Conservation (phyloP, 2,797 vertebrate species). For the Potorous gilbertii region DNA sequence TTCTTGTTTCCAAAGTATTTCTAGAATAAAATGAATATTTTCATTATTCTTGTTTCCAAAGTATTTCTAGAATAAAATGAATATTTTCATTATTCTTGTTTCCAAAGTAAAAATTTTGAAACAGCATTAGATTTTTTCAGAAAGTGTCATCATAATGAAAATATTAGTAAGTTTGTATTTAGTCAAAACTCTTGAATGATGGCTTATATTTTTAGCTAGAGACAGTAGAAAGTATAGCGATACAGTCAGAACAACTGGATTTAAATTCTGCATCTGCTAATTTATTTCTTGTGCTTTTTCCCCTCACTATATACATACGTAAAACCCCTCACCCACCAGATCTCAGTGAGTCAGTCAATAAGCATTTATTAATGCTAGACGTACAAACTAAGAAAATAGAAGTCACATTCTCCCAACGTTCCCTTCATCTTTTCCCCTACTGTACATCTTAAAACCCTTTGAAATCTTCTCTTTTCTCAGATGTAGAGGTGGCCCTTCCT, state of each 20-base stretch:
- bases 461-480: background rate
- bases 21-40: constrained; percentile 8
- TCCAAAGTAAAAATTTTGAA: constrained; percentile 23
- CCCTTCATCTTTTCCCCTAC: background rate
- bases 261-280: background rate
- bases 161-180: background rate
- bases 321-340: too few species aligned
- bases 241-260: background rate
- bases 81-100: constrained; percentile 2
- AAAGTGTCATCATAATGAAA: background rate
- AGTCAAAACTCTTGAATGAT: background rate
- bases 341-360: too few species aligned
- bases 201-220: background rate
- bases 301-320: too few species aligned
- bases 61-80: constrained; percentile 35
- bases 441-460: background rate
- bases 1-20: constrained; percentile 26
- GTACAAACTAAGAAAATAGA: too few species aligned
- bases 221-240: background rate
- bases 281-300: too few species aligned
- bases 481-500: background rate
- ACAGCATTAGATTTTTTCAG: background rate
- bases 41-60: constrained; percentile 11
- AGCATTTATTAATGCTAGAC: too few species aligned
- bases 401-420: background rate